Evolutionary conservation across 2,113 vertebrate genomes (phyloP).

Genomic region (Orientallactaga bullata): DNA sequence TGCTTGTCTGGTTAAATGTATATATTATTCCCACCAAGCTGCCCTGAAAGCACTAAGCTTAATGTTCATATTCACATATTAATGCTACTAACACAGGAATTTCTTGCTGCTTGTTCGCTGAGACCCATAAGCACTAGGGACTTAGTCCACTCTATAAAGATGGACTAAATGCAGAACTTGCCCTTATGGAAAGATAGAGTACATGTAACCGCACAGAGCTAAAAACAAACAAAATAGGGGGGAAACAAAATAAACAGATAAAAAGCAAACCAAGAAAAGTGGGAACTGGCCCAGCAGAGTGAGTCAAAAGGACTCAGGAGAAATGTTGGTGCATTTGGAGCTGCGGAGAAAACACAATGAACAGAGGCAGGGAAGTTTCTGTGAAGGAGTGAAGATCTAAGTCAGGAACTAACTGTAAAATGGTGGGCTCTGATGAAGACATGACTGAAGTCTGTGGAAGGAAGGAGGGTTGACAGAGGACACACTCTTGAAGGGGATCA

Average conservation of each 20-base stretch:
- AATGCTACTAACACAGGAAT: neutral
- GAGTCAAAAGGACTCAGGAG: too few species aligned
- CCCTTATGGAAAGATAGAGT: neutral
- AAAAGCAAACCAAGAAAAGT: neutral
- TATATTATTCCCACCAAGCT: too few species aligned
- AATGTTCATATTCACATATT: too few species aligned
- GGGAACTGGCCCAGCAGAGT: neutral
- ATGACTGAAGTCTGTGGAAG: neutral
- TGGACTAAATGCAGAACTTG: neutral
- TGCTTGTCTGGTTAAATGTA: too few species aligned
- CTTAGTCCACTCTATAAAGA: neutral
- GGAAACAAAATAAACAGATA: neutral
- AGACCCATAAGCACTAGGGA: neutral
- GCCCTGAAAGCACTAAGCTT: too few species aligned
- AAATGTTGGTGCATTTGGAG: neutral
- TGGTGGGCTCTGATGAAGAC: neutral
- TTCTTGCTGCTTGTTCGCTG: neutral
- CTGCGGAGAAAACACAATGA: accelerated
- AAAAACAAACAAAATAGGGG: neutral
- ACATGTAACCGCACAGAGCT: neutral
- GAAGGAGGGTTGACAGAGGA: neutral
- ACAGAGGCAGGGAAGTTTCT: accelerated
- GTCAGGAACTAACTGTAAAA: neutral
- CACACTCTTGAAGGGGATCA: neutral
- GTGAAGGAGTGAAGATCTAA: neutral